phyloP scores from a whole-genome alignment of 1,140 invertebrate species.

The Cotesia typhae region DNA sequence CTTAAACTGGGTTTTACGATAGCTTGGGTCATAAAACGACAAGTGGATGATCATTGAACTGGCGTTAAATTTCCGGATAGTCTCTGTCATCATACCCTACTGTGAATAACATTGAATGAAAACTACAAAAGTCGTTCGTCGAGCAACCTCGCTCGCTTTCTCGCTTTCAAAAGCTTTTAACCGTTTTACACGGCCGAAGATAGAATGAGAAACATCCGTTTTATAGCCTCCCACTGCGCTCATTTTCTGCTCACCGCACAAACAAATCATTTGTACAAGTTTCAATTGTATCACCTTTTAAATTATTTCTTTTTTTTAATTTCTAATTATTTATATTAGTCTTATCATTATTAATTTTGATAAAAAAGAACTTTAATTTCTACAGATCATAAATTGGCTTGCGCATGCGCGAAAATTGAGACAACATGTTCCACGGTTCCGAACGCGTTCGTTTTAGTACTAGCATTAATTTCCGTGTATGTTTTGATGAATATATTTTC shows the following conservation, averaged over 20 bases:
- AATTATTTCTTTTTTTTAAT: neutral
- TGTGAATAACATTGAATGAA: slow-evolving; percentile 44
- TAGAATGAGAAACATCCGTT: slow-evolving; percentile 26
- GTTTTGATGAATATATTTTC: too few species aligned
- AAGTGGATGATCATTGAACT: slow-evolving; percentile 55
- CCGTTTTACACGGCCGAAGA: slow-evolving; percentile 37
- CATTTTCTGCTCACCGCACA: neutral
- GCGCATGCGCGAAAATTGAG: too few species aligned
- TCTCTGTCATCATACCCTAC: slow-evolving; percentile 9
- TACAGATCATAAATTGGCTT: too few species aligned
- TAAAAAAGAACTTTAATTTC: too few species aligned
- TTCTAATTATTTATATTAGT: neutral
- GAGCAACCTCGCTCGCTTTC: slow-evolving; percentile 21
- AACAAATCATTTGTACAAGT: slow-evolving; percentile 30
- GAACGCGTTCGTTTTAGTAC: too few species aligned
- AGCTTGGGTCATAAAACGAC: slow-evolving; percentile 47
- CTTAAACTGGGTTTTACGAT: slow-evolving; percentile 47
- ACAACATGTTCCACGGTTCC: too few species aligned
- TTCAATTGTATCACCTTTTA: neutral
- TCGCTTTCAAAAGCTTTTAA: slow-evolving; percentile 31
- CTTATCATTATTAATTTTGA: neutral
- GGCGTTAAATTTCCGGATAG: slow-evolving; percentile 42
- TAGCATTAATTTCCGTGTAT: too few species aligned
- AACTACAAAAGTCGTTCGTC: slow-evolving; percentile 48
- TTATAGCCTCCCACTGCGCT: neutral